Evolutionary conservation across 2,113 vertebrate genomes (phyloP).

Genomic region (Setophaga coronata): DNA sequence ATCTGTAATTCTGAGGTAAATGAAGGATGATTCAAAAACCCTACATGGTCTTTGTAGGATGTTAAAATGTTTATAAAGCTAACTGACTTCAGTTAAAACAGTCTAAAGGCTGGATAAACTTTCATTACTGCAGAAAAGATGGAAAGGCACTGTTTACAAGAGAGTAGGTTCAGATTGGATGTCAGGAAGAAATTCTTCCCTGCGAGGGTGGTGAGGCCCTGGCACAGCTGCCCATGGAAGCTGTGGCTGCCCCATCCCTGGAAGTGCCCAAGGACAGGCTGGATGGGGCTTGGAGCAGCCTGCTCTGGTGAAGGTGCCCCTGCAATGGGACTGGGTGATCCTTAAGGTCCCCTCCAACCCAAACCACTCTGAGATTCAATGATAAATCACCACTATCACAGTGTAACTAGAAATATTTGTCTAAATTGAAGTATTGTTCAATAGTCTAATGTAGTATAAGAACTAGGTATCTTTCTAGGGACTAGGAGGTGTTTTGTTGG

Average conservation of each 20-base stretch:
- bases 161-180: neutral
- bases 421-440: neutral
- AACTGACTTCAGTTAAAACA: neutral
- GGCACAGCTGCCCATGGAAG: accelerated
- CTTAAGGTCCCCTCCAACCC: neutral
- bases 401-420: neutral
- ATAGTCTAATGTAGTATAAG: neutral
- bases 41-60: neutral
- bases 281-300: neutral
- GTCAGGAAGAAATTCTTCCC: accelerated
- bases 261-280: accelerated
- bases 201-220: accelerated
- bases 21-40: neutral
- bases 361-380: no score
- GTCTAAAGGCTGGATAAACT: neutral
- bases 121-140: neutral
- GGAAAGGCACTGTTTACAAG: neutral
- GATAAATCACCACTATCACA: neutral
- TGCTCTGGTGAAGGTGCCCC: accelerated
- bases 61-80: neutral
- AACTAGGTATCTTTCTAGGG: neutral
- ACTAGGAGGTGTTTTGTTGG: neutral
- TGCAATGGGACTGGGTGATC: neutral
- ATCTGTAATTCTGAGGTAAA: neutral
- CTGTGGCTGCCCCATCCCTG: neutral